Conservation (phyloP, 2,797 vertebrate species). For the Sebastes diaconus region DNA sequence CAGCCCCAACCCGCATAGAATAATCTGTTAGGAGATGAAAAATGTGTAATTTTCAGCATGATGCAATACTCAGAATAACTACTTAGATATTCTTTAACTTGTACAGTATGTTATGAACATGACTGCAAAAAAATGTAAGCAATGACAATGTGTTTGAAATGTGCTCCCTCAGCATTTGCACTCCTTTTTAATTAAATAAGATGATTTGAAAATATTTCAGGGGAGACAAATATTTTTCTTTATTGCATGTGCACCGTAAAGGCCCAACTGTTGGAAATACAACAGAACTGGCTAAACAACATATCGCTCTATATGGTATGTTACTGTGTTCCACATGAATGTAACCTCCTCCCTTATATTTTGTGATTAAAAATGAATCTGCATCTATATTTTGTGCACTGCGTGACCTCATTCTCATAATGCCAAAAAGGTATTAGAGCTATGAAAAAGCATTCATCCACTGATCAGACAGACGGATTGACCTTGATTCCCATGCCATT, state of each 20-base stretch:
- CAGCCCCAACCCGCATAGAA: background rate
- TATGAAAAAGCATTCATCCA: conserved; percentile 20
- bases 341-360: conserved; percentile 30
- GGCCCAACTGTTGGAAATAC: background rate
- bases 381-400: conserved; percentile 12
- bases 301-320: conserved; percentile 31
- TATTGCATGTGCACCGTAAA: conserved; percentile 56
- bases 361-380: conserved; percentile 59
- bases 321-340: conserved; percentile 52
- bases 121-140: conserved; percentile 16
- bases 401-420: conserved; percentile 31
- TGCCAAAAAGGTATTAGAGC: conserved; percentile 10
- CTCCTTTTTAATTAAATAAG: conserved; percentile 21
- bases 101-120: conserved; percentile 27
- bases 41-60: conserved; percentile 49
- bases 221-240: conserved; percentile 23
- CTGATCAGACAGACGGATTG: conserved; percentile 28
- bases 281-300: conserved; percentile 19
- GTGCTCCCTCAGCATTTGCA: conserved; percentile 33
- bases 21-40: conserved; percentile 6
- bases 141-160: conserved; percentile 23
- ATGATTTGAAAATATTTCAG: conserved; percentile 10
- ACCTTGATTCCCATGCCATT: conserved; percentile 37
- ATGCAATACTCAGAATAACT: conserved; percentile 35
- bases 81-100: conserved; percentile 22